Evolutionary conservation across 92 coral and sea anemone species (phyloP), one percentile per base, ranked within the genome.

Genomic region (Porites divaricata): DNA sequence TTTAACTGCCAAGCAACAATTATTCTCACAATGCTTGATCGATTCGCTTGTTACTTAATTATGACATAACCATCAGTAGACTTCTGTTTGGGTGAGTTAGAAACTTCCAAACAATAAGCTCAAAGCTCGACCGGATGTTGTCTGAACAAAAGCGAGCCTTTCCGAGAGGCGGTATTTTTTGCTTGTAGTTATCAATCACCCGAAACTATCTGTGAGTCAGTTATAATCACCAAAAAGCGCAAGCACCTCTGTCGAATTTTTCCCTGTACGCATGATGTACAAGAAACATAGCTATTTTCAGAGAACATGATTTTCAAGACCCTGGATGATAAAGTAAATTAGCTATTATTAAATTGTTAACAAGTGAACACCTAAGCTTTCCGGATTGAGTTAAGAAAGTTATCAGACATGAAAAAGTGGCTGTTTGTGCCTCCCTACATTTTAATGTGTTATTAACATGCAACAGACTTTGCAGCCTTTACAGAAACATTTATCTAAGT

Each of bases 1-100:
- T 72, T 61, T 72, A 58, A 72, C 61, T 66, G 70, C 58, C 77
- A 8, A 61, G 45, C 45, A 35, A 35, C 45, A 48, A 45, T 35
- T 66, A 35, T 41, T 82, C 22, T 22, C 86, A 82, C 79, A 82
- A 82, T 72, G 63, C 86, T 22, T 82, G 86, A 82, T 82, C 79
- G 79, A 82, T 71, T 82, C 86, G 62, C 23, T 72, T 71, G 63
- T 82, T 53, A 24, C 86, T 72, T 45, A 82, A 82, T 82, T 72
- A 72, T 72, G 86, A 72, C 86, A 82, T 72, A 45, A 50, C 62
- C 73, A 63, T 58, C 52, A 72, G 72, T 52, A 21, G 71, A 63
- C 86, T 73, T 82, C 72, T 82, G 86, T 82, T 82, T 82, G 51
- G 20, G 50, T 50, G 17, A 57, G 63, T 72, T 59, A 22, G 86